Evolutionary conservation across 1,140 invertebrate species (phyloP), one percentile per base, ranked within the genome.

Genomic region (Procambarus virginalis): DNA sequence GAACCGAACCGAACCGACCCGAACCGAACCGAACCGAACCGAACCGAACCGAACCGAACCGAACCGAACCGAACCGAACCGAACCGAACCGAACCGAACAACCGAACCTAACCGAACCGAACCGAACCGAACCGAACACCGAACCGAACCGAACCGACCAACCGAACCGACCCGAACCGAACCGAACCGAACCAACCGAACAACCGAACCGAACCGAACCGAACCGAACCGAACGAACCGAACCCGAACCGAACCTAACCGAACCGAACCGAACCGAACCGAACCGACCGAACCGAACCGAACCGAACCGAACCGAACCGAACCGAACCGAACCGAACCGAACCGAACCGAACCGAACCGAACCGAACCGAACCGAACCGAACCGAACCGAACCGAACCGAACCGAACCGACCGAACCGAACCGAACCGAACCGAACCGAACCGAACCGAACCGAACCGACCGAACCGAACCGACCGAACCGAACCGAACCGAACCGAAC

Each of bases 341-440:
- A 92, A 81, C 92, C 92, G 90, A 92, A 84, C 90, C 75, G 68
- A 88, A 55, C 92, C 91, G 90, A 92, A 89, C 92, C 84, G 89
- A 92, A 93, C 89, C 89, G 91, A 92, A 93, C 87, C 91, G 60
- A 93, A 93, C 92, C 90, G 70, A 93, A 92, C 92, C 45, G 48
- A 79, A 4, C 77, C 4, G 20, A 79, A 8, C 77, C 3, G 20
- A 79, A 4, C 77, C 45, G 5, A 51, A 79, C 34, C 77, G 3
- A 51, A 79, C 34, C 77, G 6, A 79, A 79, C 77, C 77, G 6
- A 79, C 9, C 77, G 14, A 45, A 79, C 14, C 77, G 8, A 49
- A 79, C 34, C 77, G 3, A 49, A 79, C 34, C 77, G 3, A 49
- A 79, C 34, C 77, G 64, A 90, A 93, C 92, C 93, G 91, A 92